Base-by-base conservation (phyloP, 2,888 invertebrate species). In the Cylloceria caligata region DNA sequence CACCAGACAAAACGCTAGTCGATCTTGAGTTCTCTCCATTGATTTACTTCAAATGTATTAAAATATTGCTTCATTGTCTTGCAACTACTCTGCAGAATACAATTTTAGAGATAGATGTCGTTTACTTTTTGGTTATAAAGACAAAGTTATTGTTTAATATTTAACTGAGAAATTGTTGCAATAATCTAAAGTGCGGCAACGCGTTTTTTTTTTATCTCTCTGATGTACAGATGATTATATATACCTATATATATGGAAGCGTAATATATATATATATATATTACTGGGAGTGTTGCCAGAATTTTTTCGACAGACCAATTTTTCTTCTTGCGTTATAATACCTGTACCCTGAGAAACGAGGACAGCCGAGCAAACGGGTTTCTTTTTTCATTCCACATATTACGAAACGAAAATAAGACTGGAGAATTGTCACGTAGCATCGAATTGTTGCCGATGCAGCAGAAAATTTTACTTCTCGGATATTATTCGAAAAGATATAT, bases 371-470 rank as follows among this genome's bases (percentile, higher is more conserved):
- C 24, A 24, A 55, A 52, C 55, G 11, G 24, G 65, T 64, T 65
- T 74, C 52, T 24, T 75, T 52, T 75, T 42, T 52, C 11, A 13
- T 42, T 55, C 21, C 21, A 34, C 57, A 21, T 57, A 64, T 78
- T 24, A 62, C 77, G 52, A 19, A 5, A 39, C 49, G 21, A 52
- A 55, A 69, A 39, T 69, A 64, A 64, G 49, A 47, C 21, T 24
- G 39, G 49, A 49, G 30, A 36, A 60, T 62, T 68, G 60, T 39
- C 3, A 47, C 21, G 47, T 27, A 16, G 21, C 19, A 21, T 27
- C 16, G 30, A 42, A 80, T 72, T 52, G 62, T 68, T 47, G 19
- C 13, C n/a, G 34, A 47, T 36, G 24, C 21, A 6, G 6, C 55
- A 5, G 27, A 30, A 57, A n/a, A 30, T 21, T 39, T 73, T 39